Evolutionary conservation across 2,113 vertebrate species (phyloP).

Genomic region (Toxotes chatareus): DNA sequence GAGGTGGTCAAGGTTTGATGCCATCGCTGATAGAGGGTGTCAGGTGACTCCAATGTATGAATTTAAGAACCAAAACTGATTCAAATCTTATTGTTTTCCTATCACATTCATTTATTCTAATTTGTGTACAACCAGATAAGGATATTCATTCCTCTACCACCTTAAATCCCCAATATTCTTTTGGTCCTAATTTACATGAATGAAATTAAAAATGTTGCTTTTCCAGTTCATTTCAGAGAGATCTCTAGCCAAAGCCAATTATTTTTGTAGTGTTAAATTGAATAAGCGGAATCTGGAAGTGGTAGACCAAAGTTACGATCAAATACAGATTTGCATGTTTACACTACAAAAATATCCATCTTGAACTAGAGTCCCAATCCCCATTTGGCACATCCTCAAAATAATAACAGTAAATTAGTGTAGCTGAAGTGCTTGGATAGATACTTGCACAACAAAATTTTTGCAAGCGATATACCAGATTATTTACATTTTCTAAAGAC

Average conservation of each 20-base stretch:
- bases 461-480: slow-evolving; percentile 50
- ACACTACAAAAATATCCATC: slow-evolving; percentile 23
- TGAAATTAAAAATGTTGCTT: slow-evolving; percentile 7
- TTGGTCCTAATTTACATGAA: neutral
- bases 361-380: neutral
- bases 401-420: slow-evolving; percentile 3
- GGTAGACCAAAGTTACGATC: slow-evolving; percentile 58
- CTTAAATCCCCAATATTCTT: slow-evolving; percentile 14
- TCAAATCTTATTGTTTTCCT: slow-evolving; percentile 15
- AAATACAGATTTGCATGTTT: slow-evolving; percentile 41
- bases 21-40: slow-evolving; percentile 41
- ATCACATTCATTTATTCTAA: neutral
- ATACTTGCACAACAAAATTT: slow-evolving; percentile 45
- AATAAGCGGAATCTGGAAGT: slow-evolving; percentile 24
- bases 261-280: slow-evolving; percentile 23
- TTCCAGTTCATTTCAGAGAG: neutral
- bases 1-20: slow-evolving; percentile 79
- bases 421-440: neutral
- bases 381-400: neutral
- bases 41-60: slow-evolving; percentile 1
- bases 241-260: slow-evolving; percentile 10
- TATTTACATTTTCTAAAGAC: slow-evolving; percentile 83
- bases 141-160: neutral
- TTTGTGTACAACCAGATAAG: neutral
- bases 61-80: slow-evolving; percentile 58